Conservation (phyloP, 2,888 invertebrate species). For the Tricholauxania praeusta region DNA sequence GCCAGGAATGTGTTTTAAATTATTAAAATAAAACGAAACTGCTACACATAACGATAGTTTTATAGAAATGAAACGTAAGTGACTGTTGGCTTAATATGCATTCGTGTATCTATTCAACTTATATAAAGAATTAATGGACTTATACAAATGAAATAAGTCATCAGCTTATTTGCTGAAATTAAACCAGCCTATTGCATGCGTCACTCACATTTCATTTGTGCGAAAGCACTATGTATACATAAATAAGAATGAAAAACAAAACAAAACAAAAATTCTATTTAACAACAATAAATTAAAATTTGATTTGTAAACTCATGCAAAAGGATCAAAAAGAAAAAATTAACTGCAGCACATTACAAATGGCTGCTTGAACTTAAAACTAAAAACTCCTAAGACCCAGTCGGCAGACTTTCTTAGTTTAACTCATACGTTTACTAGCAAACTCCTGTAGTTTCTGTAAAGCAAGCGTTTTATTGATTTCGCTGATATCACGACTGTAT, state of each 20-base stretch:
- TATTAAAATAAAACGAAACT: slow-evolving; percentile 2
- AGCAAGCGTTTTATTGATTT: slow-evolving; percentile 74
- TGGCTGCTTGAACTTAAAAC: slow-evolving; percentile 26
- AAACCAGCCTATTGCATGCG: too few species aligned
- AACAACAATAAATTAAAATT: slow-evolving; percentile 28
- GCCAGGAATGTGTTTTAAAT: slow-evolving; percentile 23
- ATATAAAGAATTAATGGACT: background rate
- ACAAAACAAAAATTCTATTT: slow-evolving; percentile 42
- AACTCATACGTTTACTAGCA: slow-evolving; percentile 63
- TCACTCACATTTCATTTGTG: too few species aligned
- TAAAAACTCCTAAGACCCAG: slow-evolving; percentile 2
- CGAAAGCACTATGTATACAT: too few species aligned
- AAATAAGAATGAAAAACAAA: slow-evolving; percentile 45
- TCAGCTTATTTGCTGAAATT: background rate
- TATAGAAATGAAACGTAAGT: slow-evolving; percentile 30
- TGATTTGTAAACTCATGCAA: background rate
- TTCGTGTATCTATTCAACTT: background rate
- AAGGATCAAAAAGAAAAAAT: background rate
- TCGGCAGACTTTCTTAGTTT: slow-evolving; percentile 53
- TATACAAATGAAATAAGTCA: background rate
- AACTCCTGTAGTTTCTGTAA: slow-evolving; percentile 71
- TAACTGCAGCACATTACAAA: slow-evolving; percentile 24
- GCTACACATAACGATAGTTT: slow-evolving; percentile 30
- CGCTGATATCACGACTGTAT: slow-evolving; percentile 71
- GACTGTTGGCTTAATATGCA: slow-evolving; percentile 10